Evolutionary conservation across 1,140 invertebrate genomes (phyloP).

Genomic region (Helicoverpa armigera): DNA sequence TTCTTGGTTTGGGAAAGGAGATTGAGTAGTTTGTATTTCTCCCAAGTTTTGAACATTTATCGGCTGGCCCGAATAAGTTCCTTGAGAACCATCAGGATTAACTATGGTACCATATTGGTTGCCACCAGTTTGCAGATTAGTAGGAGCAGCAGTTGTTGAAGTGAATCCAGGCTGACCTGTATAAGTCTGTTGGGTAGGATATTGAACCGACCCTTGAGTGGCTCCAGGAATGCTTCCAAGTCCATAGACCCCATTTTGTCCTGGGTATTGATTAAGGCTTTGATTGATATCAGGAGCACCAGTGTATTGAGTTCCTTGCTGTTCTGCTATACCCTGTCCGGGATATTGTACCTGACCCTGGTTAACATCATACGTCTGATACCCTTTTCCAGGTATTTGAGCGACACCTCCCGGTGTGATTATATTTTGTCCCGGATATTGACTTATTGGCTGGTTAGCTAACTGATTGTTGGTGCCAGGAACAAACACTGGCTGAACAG

Average conservation of each 20-base stretch:
- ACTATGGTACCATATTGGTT: background rate
- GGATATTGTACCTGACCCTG: background rate
- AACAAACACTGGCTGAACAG: background rate
- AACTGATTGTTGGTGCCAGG: background rate
- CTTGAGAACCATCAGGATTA: background rate
- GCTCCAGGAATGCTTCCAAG: background rate
- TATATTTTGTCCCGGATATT: conserved; percentile 8
- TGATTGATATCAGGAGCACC: background rate
- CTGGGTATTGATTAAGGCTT: background rate
- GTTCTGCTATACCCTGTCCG: background rate
- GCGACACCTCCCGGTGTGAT: background rate
- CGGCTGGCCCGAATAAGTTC: conserved; percentile 3
- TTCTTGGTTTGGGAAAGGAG: background rate
- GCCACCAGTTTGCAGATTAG: background rate
- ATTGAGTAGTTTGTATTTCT: background rate
- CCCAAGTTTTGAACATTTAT: conserved; percentile 4
- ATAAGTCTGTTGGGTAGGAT: background rate
- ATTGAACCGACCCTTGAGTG: conserved; percentile 4
- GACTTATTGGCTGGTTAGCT: background rate
- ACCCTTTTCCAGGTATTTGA: background rate
- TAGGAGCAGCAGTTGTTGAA: background rate
- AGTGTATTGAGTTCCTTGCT: background rate
- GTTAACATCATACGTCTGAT: background rate
- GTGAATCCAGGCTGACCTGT: background rate
- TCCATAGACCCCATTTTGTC: background rate